Evolutionary conservation across 2,797 vertebrate genomes (phyloP).

Genomic region (Sebastes diploproa): DNA sequence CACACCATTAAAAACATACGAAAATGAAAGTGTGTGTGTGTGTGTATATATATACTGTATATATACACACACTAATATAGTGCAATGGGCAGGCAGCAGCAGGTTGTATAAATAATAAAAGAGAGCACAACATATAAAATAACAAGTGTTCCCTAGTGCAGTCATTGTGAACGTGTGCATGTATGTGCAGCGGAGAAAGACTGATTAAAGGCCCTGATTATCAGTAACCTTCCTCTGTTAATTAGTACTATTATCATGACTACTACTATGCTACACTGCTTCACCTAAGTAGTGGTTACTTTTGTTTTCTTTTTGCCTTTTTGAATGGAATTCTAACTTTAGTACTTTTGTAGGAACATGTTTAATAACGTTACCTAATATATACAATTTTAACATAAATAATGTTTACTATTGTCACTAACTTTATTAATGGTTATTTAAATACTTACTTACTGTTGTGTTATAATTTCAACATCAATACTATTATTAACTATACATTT

Average conservation of each 20-base stretch:
- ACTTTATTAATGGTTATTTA: background rate
- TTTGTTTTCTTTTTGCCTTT: background rate
- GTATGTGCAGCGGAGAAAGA: background rate
- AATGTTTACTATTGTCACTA: no score
- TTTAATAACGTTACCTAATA: background rate
- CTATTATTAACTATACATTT: no score
- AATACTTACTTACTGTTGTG: background rate
- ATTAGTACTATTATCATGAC: background rate
- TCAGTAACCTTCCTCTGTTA: background rate
- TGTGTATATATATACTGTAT: no score
- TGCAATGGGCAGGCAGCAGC: no score
- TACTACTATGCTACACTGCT: background rate
- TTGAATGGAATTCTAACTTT: background rate
- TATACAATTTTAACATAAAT: no score
- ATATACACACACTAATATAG: no score
- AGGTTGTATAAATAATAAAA: no score
- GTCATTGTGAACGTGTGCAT: background rate
- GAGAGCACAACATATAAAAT: no score
- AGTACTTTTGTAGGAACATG: background rate
- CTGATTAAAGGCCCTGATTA: background rate
- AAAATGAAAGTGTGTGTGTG: no score
- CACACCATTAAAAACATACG: no score
- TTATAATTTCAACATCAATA: no score
- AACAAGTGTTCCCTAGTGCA: no score
- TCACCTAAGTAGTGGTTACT: background rate